Evolutionary conservation across 2,113 vertebrate species (phyloP).

Genomic region (Epinephelus fuscoguttatus): DNA sequence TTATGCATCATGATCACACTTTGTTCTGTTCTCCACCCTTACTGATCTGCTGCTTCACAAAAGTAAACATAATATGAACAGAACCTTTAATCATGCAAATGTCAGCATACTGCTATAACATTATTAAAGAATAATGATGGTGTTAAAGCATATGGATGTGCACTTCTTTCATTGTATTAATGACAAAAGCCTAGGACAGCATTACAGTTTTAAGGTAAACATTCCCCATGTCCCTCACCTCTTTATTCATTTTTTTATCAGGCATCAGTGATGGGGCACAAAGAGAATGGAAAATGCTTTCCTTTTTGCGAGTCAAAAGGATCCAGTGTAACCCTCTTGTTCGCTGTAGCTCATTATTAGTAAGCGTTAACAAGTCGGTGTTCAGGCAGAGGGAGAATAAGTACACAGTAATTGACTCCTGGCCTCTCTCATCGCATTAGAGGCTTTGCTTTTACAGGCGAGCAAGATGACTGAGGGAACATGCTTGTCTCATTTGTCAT

Average conservation of each 20-base stretch:
- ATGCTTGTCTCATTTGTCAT: constrained; percentile 73
- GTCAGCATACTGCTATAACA: not conserved
- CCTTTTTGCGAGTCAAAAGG: constrained; percentile 51
- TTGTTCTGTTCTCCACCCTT: not conserved
- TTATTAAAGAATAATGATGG: constrained; percentile 8
- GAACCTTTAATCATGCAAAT: not conserved
- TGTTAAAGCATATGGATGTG: not conserved
- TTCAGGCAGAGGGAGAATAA: constrained; percentile 72
- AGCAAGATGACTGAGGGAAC: constrained; percentile 53
- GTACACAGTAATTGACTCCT: constrained; percentile 82
- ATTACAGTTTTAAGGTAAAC: constrained; percentile 37
- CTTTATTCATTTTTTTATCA: constrained; percentile 43
- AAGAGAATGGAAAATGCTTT: constrained; percentile 61
- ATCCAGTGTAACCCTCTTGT: constrained; percentile 64
- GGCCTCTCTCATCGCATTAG: constrained; percentile 73
- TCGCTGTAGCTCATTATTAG: constrained; percentile 76
- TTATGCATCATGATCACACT: not conserved
- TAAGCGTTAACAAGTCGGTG: constrained; percentile 76
- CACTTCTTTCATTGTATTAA: constrained; percentile 8
- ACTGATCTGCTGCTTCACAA: not conserved
- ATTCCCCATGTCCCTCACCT: constrained; percentile 28
- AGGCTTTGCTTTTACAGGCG: constrained; percentile 69
- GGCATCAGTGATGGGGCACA: constrained; percentile 18
- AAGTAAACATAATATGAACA: not conserved
- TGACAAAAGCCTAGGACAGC: constrained; percentile 34